These are phyloP conservation scores for Threskiornis aethiopicus DNA, from an alignment of 2,797 vertebrate species.

Conservation along the genomic window DNA sequence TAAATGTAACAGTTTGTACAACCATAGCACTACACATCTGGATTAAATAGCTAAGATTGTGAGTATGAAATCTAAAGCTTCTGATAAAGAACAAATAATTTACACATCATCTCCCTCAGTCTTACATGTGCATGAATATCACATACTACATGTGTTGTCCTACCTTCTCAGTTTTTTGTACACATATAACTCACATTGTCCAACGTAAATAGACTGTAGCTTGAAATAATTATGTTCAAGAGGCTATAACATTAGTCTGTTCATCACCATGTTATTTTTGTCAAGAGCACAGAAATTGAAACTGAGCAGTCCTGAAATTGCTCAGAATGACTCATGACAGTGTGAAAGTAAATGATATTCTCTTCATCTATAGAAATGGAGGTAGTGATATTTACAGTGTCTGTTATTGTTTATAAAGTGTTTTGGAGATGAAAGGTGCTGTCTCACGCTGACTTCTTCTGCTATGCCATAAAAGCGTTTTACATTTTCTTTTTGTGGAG, in stretches of 20 bases:
- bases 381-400: conserved; percentile 9
- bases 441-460: neutral
- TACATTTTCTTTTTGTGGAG: neutral
- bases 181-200: neutral
- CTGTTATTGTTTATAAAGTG: neutral
- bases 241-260: neutral
- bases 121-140: neutral
- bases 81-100: neutral
- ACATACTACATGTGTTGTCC: neutral
- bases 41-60: neutral
- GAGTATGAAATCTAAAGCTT: neutral
- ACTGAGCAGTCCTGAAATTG: conserved; percentile 28
- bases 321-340: conserved; percentile 1
- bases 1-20: neutral
- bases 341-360: conserved; percentile 25
- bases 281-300: conserved; percentile 1
- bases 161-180: neutral
- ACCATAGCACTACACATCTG: neutral
- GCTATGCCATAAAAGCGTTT: neutral
- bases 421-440: neutral
- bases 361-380: neutral
- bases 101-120: neutral
- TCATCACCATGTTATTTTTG: neutral
- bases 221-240: neutral
- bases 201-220: neutral